These are phyloP conservation scores for Enteromius viviparus DNA, from an alignment of 2,797 vertebrate species.

Conservation along the genomic window DNA sequence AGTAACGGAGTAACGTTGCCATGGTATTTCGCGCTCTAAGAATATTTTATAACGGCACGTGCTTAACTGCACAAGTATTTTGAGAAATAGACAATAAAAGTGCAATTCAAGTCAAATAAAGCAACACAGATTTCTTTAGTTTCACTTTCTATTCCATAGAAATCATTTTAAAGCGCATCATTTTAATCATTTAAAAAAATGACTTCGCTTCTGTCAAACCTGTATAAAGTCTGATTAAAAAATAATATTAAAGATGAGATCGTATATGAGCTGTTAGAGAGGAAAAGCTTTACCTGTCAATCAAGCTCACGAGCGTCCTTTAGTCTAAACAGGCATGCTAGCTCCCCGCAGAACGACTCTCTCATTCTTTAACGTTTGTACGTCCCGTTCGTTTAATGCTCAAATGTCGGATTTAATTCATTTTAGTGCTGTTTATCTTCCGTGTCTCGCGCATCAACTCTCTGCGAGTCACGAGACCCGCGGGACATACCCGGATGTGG, in stretches of 20 bases:
- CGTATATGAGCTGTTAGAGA: background rate
- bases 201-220: background rate
- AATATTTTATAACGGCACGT: background rate
- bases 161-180: background rate
- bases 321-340: background rate
- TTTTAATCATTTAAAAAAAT: too few species aligned
- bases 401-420: background rate
- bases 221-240: background rate
- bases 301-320: background rate
- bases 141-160: constrained; percentile 11
- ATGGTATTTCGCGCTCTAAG: background rate
- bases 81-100: background rate
- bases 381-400: background rate
- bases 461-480: background rate
- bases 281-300: constrained; percentile 31
- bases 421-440: background rate
- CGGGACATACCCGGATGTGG: constrained; percentile 18
- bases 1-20: background rate
- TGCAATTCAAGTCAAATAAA: background rate
- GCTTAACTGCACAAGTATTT: background rate
- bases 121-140: background rate
- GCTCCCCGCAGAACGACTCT: background rate
- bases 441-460: background rate
- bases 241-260: too few species aligned
- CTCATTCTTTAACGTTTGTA: background rate